Evolutionary conservation across 2,888 invertebrate species (phyloP).

Genomic region (Busseola fusca): DNA sequence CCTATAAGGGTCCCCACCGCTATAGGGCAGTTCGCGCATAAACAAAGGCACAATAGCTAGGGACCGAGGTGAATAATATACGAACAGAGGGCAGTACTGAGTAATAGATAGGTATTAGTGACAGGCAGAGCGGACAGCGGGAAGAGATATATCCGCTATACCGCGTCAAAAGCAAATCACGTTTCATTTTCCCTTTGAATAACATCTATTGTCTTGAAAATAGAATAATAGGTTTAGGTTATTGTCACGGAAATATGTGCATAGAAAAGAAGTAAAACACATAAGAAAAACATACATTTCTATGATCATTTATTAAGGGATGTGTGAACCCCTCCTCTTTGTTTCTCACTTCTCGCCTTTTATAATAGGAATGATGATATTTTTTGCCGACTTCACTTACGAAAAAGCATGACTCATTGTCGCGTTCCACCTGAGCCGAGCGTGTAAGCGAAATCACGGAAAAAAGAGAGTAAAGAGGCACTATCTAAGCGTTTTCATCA

Average conservation of each 20-base stretch:
- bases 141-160: background rate
- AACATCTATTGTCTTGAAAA: background rate
- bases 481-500: no score
- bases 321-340: background rate
- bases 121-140: slow-evolving; percentile 60
- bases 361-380: no score
- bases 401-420: no score
- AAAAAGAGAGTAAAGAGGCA: no score
- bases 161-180: background rate
- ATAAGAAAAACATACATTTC: no score
- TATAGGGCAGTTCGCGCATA: slow-evolving; percentile 28
- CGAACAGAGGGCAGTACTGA: slow-evolving; percentile 67
- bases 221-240: background rate
- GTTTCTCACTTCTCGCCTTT: background rate
- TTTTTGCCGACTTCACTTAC: no score
- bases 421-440: no score
- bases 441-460: no score
- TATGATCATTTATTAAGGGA: background rate
- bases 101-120: slow-evolving; percentile 27
- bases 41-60: slow-evolving; percentile 65
- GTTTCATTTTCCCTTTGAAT: background rate
- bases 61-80: slow-evolving; percentile 78
- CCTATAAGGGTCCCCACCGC: slow-evolving; percentile 56
- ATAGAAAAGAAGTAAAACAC: background rate
- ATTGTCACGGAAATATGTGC: background rate